Conservation (phyloP, 2,797 vertebrate genomes). For the Catamblyrhynchus diadema region DNA sequence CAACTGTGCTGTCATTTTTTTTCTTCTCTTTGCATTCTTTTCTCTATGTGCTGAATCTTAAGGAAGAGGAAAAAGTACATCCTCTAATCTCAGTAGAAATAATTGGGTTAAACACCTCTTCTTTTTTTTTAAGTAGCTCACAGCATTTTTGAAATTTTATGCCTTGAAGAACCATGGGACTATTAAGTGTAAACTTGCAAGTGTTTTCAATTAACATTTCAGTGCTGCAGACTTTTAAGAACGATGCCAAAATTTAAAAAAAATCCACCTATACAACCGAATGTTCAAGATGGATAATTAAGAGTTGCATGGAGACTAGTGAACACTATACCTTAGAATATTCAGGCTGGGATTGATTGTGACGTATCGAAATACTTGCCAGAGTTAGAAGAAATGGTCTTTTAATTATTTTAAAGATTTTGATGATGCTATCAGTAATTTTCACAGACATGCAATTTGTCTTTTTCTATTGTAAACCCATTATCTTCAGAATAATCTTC, state of each 20-base stretch:
- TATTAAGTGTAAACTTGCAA: neutral
- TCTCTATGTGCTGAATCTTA: neutral
- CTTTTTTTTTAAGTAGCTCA: neutral
- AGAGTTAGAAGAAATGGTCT: neutral
- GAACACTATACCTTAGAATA: neutral
- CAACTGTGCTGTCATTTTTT: slow-evolving; percentile 27
- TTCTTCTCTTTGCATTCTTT: slow-evolving; percentile 24
- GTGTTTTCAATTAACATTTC: neutral
- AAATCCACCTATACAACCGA: neutral
- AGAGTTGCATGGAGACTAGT: neutral
- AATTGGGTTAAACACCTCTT: neutral
- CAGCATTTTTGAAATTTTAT: neutral
- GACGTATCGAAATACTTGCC: neutral
- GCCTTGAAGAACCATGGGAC: neutral
- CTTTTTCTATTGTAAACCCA: neutral
- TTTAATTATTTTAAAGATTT: neutral
- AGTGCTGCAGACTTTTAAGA: neutral
- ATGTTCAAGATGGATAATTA: neutral
- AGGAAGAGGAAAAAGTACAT: neutral
- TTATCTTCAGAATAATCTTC: neutral
- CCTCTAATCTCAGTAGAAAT: slow-evolving; percentile 1
- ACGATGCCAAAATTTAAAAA: neutral
- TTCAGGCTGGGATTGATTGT: neutral
- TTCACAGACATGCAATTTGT: neutral
- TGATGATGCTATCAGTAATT: neutral